phyloP scores from a whole-genome alignment of 1,140 invertebrate species.

The Protaetia brevitarsis region DNA sequence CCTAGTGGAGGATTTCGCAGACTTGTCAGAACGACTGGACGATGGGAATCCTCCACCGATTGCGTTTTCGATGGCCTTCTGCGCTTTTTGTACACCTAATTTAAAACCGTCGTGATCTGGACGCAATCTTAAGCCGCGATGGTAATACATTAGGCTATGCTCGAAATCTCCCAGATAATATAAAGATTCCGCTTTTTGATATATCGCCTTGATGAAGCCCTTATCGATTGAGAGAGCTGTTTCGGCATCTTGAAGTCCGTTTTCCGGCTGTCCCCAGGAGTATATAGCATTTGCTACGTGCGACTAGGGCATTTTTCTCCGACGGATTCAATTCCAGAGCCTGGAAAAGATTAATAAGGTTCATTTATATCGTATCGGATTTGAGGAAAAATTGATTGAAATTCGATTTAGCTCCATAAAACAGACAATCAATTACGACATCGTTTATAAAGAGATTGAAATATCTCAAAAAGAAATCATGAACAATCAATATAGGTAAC shows the following conservation, averaged over 20 bases:
- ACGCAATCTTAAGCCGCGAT: slow-evolving; percentile 77
- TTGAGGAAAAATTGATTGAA: not conserved
- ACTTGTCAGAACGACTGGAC: not conserved
- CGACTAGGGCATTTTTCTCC: slow-evolving; percentile 82
- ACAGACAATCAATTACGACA: too few species aligned
- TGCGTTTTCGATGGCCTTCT: slow-evolving; percentile 91
- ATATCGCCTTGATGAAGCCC: slow-evolving; percentile 78
- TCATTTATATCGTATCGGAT: slow-evolving; percentile 2
- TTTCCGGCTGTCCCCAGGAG: slow-evolving; percentile 78
- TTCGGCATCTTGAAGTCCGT: slow-evolving; percentile 82
- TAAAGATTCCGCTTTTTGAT: slow-evolving; percentile 88
- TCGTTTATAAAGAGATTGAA: too few species aligned
- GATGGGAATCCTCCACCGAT: slow-evolving; percentile 60
- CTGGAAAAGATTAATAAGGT: slow-evolving; percentile 54
- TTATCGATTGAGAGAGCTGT: slow-evolving; percentile 72
- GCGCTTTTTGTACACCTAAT: slow-evolving; percentile 88
- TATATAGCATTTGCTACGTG: slow-evolving; percentile 87
- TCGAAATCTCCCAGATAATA: slow-evolving; percentile 93
- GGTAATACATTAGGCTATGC: slow-evolving; percentile 86
- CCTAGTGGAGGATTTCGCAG: slow-evolving; percentile 20
- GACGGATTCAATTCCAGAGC: slow-evolving; percentile 81
- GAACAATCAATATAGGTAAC: too few species aligned
- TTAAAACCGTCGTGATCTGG: slow-evolving; percentile 85
- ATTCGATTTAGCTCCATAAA: too few species aligned
- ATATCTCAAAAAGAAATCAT: too few species aligned